These are phyloP conservation scores for Acomys russatus DNA, from an alignment of 2,797 vertebrate genomes.

Conservation along the genomic window DNA sequence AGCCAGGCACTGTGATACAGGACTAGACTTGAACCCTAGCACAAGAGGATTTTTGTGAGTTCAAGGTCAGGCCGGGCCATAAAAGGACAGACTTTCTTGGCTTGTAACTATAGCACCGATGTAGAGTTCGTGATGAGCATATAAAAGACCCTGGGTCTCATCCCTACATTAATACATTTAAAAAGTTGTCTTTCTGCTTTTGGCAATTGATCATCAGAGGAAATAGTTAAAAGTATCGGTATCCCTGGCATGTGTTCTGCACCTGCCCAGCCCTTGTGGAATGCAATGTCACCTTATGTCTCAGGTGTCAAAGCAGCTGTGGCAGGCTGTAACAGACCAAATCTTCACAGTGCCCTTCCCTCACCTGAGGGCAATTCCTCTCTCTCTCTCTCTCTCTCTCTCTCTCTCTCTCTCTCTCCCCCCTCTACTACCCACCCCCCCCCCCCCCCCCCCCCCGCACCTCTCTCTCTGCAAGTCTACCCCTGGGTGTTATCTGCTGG, in stretches of 20 bases:
- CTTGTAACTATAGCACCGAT: too few relatives aligned
- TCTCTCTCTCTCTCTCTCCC: too few relatives aligned
- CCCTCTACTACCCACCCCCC: too few relatives aligned
- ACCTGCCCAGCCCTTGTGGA: slow-evolving; percentile 33
- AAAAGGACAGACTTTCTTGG: background rate
- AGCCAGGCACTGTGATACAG: background rate
- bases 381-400: background rate
- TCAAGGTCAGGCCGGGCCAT: background rate
- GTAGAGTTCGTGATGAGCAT: too few relatives aligned
- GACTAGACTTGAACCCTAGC: background rate
- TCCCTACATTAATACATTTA: too few relatives aligned
- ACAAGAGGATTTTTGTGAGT: background rate
- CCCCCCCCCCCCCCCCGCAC: too few relatives aligned
- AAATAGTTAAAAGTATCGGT: background rate
- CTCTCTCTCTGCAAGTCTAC: background rate
- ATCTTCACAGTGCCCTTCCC: slow-evolving; percentile 13
- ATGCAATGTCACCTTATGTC: slow-evolving; percentile 72
- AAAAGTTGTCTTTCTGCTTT: background rate
- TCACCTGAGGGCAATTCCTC: background rate
- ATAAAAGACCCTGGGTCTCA: too few relatives aligned
- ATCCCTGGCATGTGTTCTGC: background rate
- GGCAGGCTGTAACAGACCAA: background rate
- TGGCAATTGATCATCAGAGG: background rate
- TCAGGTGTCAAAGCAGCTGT: slow-evolving; percentile 63
- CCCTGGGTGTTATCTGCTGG: slow-evolving; percentile 22